phyloP scores from a whole-genome alignment of 2,113 vertebrate species.

The Callocephalon fimbriatum region DNA sequence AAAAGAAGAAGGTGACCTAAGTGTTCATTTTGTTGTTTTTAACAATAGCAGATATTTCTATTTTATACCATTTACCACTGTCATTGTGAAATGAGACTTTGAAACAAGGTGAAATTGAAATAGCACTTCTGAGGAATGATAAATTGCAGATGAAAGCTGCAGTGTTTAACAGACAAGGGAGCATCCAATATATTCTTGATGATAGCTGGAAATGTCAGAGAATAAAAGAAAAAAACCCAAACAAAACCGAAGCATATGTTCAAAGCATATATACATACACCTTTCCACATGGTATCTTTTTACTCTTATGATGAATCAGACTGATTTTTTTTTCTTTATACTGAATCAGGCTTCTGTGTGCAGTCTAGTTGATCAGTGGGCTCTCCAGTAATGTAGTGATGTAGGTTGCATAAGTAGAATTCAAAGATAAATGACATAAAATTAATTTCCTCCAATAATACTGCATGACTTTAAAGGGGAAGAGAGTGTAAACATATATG shows the following conservation, averaged over 20 bases:
- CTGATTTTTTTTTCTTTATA: neutral
- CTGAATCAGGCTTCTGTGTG: neutral
- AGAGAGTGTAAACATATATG: accelerated
- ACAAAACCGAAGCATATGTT: too few relatives aligned
- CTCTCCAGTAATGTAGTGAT: neutral
- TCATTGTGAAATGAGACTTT: neutral
- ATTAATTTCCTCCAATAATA: neutral
- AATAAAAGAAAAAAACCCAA: neutral
- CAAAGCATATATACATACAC: neutral
- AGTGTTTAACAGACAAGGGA: neutral
- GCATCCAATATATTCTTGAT: neutral
- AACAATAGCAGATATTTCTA: neutral
- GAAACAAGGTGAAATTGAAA: neutral
- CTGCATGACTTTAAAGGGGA: neutral
- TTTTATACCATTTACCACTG: neutral
- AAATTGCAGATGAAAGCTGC: neutral
- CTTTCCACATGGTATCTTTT: neutral
- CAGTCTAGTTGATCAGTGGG: neutral
- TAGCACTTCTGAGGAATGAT: neutral
- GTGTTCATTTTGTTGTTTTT: neutral
- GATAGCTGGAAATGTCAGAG: neutral
- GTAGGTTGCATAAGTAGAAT: neutral
- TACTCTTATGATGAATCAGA: neutral
- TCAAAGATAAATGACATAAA: neutral
- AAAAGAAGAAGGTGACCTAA: neutral